Conservation (phyloP, 2,113 vertebrate genomes). For the Strix aluco region DNA sequence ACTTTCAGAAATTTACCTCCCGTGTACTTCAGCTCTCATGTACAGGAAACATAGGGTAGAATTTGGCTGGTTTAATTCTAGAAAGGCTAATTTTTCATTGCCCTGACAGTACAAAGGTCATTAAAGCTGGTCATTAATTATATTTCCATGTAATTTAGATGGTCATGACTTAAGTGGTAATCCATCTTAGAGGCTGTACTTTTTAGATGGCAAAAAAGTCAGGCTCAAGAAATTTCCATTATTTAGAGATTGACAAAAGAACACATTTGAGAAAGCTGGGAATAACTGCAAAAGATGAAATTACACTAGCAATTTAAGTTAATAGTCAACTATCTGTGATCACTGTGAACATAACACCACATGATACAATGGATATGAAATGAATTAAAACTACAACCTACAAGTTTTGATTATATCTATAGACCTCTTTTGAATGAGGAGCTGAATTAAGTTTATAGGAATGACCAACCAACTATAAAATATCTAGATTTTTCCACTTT, state of each 20-base stretch:
- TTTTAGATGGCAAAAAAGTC: not conserved
- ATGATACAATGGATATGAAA: not conserved
- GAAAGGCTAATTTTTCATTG: not conserved
- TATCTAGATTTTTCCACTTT: not conserved
- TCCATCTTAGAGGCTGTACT: not conserved
- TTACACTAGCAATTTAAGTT: not conserved
- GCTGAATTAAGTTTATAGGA: not conserved
- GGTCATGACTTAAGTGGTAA: not conserved
- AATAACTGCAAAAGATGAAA: not conserved
- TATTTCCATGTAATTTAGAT: not conserved
- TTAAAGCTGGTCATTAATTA: not conserved
- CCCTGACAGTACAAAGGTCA: not conserved
- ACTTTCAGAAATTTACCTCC: not conserved
- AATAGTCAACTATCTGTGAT: not conserved
- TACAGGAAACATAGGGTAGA: not conserved
- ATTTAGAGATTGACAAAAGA: not conserved
- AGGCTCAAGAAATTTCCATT: not conserved
- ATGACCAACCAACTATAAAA: not conserved
- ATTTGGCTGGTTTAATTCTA: not conserved
- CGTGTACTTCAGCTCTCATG: not conserved
- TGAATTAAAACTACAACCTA: not conserved
- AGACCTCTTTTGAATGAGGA: not conserved
- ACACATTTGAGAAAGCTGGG: not conserved
- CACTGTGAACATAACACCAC: not conserved
- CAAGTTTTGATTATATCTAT: not conserved